phyloP scores from a whole-genome alignment of 2,113 vertebrate genomes.

The Spea multiplicata region DNA sequence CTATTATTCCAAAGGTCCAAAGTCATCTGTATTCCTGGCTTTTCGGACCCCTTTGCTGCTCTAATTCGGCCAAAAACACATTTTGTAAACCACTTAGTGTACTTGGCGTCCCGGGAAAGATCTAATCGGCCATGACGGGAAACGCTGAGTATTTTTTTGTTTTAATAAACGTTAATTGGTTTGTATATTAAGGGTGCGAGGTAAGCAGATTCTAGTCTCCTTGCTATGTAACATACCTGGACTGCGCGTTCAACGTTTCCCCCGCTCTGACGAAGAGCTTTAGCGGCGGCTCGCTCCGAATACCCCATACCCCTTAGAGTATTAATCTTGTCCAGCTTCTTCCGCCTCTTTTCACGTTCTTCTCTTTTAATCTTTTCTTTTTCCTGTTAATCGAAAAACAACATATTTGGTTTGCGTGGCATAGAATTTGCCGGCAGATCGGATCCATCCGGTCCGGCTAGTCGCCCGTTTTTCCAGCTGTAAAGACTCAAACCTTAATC shows the following conservation, averaged over 20 bases:
- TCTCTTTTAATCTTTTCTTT: constrained; percentile 73
- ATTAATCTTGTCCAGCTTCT: constrained; percentile 67
- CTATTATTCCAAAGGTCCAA: not conserved
- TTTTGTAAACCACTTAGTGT: constrained; percentile 25
- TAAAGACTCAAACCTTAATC: no score
- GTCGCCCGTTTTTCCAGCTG: no score
- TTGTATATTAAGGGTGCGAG: not conserved
- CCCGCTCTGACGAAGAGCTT: constrained; percentile 71
- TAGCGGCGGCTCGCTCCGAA: constrained; percentile 70
- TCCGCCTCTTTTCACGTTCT: constrained; percentile 74
- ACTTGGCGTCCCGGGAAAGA: not conserved
- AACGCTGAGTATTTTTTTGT: not conserved
- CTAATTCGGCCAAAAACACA: constrained; percentile 21
- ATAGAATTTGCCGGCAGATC: no score
- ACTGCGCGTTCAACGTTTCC: constrained; percentile 80
- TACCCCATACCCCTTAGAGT: constrained; percentile 77
- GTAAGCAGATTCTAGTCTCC: not conserved
- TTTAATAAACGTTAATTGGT: not conserved
- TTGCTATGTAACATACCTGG: constrained; percentile 56
- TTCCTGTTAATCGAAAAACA: constrained; percentile 60
- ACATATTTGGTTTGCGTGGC: no score
- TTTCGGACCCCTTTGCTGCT: constrained; percentile 14
- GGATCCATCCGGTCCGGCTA: no score
- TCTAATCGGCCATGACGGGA: constrained; percentile 3
- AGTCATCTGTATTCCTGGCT: constrained; percentile 8